phyloP scores from a whole-genome alignment of 2,888 invertebrate genomes.

The Calliopum simillimum region DNA sequence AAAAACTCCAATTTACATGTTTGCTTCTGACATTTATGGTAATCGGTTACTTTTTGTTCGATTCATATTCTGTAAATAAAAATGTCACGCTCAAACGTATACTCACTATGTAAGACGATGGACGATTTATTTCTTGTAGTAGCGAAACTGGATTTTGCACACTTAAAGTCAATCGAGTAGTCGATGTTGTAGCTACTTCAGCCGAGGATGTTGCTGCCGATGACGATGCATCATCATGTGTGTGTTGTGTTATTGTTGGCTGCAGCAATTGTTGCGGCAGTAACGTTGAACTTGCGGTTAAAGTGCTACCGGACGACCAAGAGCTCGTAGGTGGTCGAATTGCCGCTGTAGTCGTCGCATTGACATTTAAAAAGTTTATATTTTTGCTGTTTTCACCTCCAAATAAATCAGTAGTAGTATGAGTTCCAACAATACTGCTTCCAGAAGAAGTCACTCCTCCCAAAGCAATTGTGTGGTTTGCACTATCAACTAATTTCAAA shows the following conservation, averaged over 20 bases:
- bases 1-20: neutral
- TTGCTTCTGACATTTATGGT: neutral
- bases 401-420: conserved; percentile 22
- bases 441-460: conserved; percentile 27
- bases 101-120: conserved; percentile 64
- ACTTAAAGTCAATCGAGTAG: conserved; percentile 24
- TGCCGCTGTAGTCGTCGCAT: conserved; percentile 13
- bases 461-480: conserved; percentile 12
- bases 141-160: conserved; percentile 48
- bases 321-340: conserved; percentile 47
- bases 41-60: conserved; percentile 3
- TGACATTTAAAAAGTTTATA: conserved; percentile 7
- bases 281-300: conserved; percentile 59
- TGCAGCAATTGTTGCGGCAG: conserved; percentile 59
- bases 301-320: conserved; percentile 55
- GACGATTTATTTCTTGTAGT: conserved; percentile 57
- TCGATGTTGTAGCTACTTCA: conserved; percentile 12
- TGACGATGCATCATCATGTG: conserved; percentile 25
- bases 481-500: conserved; percentile 29
- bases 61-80: conserved; percentile 31
- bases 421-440: conserved; percentile 21
- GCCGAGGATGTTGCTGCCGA: neutral
- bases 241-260: conserved; percentile 44
- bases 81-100: conserved; percentile 22
- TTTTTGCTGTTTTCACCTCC: conserved; percentile 10